phyloP scores from a whole-genome alignment of 2,888 invertebrate genomes.

The Sylvicola cinctus region DNA sequence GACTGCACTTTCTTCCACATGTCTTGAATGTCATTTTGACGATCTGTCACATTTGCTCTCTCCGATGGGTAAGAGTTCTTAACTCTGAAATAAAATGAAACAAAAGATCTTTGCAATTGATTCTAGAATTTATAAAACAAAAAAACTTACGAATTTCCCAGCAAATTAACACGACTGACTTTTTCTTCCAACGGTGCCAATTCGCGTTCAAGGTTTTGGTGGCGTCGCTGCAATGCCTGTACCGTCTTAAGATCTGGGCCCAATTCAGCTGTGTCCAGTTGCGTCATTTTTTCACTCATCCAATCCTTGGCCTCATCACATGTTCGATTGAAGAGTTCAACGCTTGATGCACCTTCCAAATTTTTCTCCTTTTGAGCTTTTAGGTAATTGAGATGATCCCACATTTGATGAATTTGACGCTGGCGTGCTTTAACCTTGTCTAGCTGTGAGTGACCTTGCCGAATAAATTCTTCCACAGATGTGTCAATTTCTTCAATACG shows the following conservation, averaged over 20 bases:
- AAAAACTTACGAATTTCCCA: slow-evolving; percentile 57
- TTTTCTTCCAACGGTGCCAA: slow-evolving; percentile 88
- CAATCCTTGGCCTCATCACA: slow-evolving; percentile 94
- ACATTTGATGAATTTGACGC: slow-evolving; percentile 70
- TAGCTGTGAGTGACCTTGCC: slow-evolving; percentile 68
- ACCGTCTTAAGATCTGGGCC: slow-evolving; percentile 82
- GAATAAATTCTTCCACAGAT: slow-evolving; percentile 67
- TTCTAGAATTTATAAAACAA: neutral
- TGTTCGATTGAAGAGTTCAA: slow-evolving; percentile 86
- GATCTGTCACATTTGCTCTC: slow-evolving; percentile 58
- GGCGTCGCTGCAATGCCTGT: slow-evolving; percentile 72
- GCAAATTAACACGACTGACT: slow-evolving; percentile 63
- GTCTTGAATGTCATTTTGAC: slow-evolving; percentile 66
- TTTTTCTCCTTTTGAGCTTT: slow-evolving; percentile 82
- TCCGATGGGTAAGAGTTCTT: slow-evolving; percentile 85
- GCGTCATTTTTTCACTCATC: slow-evolving; percentile 92
- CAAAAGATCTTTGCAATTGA: no score
- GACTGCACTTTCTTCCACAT: slow-evolving; percentile 77
- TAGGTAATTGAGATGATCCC: slow-evolving; percentile 69
- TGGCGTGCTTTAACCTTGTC: slow-evolving; percentile 57
- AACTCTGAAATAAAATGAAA: slow-evolving; percentile 45
- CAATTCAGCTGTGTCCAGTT: slow-evolving; percentile 54
- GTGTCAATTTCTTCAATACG: slow-evolving; percentile 76
- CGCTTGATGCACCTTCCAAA: slow-evolving; percentile 78
- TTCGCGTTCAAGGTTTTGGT: slow-evolving; percentile 85